A percentile compares a stretch with the other conserved stretches of the same genome.
These are phyloP conservation scores for Megalurothrips usitatus DNA, from an alignment of 2,888 invertebrate genomes.

Conservation along the genomic window DNA sequence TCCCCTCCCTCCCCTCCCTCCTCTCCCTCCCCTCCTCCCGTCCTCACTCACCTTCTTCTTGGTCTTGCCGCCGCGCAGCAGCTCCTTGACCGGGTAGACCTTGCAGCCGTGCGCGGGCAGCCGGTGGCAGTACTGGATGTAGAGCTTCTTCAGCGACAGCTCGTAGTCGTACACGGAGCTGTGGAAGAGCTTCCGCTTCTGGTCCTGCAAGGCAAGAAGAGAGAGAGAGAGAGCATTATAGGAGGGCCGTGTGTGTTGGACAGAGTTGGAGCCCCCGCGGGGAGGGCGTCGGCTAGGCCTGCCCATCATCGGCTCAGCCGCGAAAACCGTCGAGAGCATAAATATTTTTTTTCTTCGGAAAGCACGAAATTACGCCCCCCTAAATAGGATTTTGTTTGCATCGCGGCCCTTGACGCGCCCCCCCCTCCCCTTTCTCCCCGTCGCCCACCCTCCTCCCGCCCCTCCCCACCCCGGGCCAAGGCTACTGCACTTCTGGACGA, in stretches of 20 bases:
- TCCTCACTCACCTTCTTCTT: constrained; percentile 56
- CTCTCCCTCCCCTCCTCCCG: no score
- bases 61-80: constrained; percentile 55
- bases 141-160: constrained; percentile 57
- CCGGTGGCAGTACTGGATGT: constrained; percentile 58
- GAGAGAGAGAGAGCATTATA: background rate
- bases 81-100: constrained; percentile 58
- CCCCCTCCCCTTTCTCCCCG: background rate
- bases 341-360: no score
- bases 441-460: background rate
- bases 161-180: constrained; percentile 60
- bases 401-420: background rate
- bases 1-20: no score
- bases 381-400: no score
- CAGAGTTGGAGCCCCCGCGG: background rate
- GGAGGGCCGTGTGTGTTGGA: background rate
- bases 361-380: no score
- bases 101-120: constrained; percentile 58
- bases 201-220: constrained; percentile 50
- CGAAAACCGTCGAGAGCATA: no score
- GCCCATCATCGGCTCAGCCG: no score
- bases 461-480: background rate
- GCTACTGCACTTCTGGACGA: background rate
- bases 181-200: constrained; percentile 59
- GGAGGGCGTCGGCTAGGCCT: no score